A percentile compares a stretch with the other conserved stretches of the same genome.
Conservation (phyloP, 2,888 invertebrate genomes). For the Agriopis marginaria region DNA sequence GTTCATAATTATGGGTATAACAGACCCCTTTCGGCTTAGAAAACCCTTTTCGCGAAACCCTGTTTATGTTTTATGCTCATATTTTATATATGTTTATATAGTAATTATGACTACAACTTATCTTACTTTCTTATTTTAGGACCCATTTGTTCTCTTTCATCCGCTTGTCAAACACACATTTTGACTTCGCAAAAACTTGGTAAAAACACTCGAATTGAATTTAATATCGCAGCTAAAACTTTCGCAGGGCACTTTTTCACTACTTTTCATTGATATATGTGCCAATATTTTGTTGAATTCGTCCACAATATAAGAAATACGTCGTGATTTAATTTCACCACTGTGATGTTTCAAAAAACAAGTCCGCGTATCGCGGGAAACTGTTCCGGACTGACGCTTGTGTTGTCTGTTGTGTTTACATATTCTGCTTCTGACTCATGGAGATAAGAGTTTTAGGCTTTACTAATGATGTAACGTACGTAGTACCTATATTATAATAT, state of each 20-base stretch:
- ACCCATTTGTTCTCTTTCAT: not conserved
- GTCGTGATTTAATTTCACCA: not conserved
- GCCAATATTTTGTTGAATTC: not conserved
- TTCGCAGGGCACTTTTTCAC: too few relatives aligned
- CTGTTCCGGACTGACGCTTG: not conserved
- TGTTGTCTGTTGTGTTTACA: not conserved
- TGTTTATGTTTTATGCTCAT: too few relatives aligned
- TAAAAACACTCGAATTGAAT: too few relatives aligned
- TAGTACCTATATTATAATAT: too few relatives aligned
- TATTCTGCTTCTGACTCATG: not conserved
- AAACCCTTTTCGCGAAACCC: too few relatives aligned
- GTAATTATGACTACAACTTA: not conserved
- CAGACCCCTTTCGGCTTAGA: too few relatives aligned
- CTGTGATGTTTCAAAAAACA: not conserved
- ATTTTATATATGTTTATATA: too few relatives aligned
- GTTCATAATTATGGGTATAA: too few relatives aligned
- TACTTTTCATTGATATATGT: too few relatives aligned
- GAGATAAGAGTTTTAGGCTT: not conserved
- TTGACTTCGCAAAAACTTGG: too few relatives aligned
- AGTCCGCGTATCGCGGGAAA: not conserved
- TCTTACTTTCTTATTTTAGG: constrained; percentile 4
- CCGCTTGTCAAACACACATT: too few relatives aligned
- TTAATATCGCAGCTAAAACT: too few relatives aligned
- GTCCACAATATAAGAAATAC: not conserved
- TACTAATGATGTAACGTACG: not conserved